These are phyloP conservation scores for Drosophila incognita DNA, from an alignment of 2,888 invertebrate genomes.

Conservation along the genomic window DNA sequence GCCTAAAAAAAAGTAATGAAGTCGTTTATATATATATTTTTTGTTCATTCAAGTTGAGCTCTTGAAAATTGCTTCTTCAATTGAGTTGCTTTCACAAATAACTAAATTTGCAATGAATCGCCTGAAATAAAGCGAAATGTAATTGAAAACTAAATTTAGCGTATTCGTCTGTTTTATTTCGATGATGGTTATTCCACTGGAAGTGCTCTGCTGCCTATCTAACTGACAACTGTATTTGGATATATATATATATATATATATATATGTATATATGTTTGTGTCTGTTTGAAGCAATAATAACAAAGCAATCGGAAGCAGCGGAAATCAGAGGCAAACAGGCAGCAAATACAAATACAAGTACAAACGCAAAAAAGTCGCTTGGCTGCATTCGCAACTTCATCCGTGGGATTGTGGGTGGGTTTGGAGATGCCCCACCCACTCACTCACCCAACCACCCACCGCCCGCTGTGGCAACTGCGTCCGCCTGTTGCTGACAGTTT, in stretches of 20 bases:
- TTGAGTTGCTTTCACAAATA: not conserved
- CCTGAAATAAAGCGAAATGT: not conserved
- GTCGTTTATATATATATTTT: not conserved
- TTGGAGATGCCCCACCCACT: not conserved
- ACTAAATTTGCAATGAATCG: not conserved
- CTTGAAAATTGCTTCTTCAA: not conserved
- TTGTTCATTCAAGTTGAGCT: not conserved
- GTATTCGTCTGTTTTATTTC: slow-evolving; percentile 25
- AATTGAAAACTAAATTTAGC: slow-evolving; percentile 27
- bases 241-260: not conserved
- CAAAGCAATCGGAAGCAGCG: slow-evolving; percentile 77
- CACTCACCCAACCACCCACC: not conserved
- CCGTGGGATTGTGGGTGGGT: not conserved
- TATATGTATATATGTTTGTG: not conserved
- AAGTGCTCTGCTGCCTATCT: slow-evolving; percentile 9
- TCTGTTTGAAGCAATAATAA: slow-evolving; percentile 59
- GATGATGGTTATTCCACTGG: slow-evolving; percentile 16
- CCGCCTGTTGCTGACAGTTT: slow-evolving; percentile 77
- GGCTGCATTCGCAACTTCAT: slow-evolving; percentile 57
- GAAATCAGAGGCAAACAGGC: slow-evolving; percentile 67
- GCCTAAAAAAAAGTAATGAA: not conserved
- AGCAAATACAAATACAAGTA: slow-evolving; percentile 17
- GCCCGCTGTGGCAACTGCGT: slow-evolving; percentile 44
- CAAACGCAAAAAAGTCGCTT: slow-evolving; percentile 34
- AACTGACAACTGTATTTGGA: slow-evolving; percentile 14